Evolutionary conservation across 2,888 invertebrate species (phyloP), one percentile per base, ranked within the genome.

Genomic region (Alcis repandata): DNA sequence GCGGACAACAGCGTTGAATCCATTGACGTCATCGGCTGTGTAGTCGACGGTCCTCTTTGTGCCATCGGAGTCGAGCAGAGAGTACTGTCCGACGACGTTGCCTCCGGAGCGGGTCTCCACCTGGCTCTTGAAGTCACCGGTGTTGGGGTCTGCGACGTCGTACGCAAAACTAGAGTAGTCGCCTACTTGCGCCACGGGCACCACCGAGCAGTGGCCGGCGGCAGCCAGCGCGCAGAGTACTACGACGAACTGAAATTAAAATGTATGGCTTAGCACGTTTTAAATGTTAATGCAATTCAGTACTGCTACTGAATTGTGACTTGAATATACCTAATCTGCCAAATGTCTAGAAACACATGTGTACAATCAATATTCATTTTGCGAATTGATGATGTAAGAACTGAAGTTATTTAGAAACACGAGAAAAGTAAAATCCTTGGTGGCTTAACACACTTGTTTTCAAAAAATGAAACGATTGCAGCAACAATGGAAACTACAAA

Each of bases 81-180:
- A 94, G 89, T 94, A 94, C 79, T 94, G 94, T 67, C 94, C 94
- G 69, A 87, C 83, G 51, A 94, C 94, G 61, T 84, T 80, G 73
- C 94, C 94, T 41, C 94, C 94, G 51, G 87, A 85, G 74, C 94
- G 92, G 60, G 91, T 90, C 86, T 95, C 94, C 13, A 87, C 86
- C 79, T 94, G 94, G 84, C 92, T 94, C 83, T 94, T 94, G 84
- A 78, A 91, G 87, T 95, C 95, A 13, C 95, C 94, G 63, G 94
- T 95, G 83, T 91, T 80, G 73, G 92, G 91, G 79, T 95, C 95
- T 33, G 94, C 94, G 36, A 95, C 94, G 71, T 94, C 94, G 83
- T 95, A 95, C 1, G 94, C 88, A 83, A 93, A 95, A 83, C 93
- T 92, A 70, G 94, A 83, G 83, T 88, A 91, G 84, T 91, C 92